phyloP scores from a whole-genome alignment of 2,888 invertebrate genomes.

The Thelaira solivaga region DNA sequence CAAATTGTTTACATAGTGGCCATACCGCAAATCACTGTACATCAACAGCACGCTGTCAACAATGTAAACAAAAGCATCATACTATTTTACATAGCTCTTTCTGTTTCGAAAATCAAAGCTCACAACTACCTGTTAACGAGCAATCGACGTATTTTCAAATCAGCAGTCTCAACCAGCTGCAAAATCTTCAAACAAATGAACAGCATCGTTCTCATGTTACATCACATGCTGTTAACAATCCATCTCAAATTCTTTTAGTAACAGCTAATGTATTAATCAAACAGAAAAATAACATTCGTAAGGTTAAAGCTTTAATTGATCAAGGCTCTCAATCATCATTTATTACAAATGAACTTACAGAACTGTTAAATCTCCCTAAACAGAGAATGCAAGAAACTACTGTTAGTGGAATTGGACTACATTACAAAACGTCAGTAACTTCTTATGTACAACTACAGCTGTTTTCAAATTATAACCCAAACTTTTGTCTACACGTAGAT shows the following conservation, averaged over 20 bases:
- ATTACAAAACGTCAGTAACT: too few species aligned
- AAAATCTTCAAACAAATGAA: background rate
- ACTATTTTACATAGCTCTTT: too few species aligned
- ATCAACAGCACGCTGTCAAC: too few species aligned
- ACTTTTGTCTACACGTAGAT: background rate
- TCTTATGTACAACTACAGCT: constrained; percentile 2
- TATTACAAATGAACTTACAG: background rate
- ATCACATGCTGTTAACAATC: background rate
- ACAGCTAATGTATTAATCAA: constrained; percentile 3
- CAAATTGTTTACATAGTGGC: background rate
- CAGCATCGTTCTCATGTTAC: background rate
- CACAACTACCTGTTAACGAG: background rate
- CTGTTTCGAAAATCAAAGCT: too few species aligned
- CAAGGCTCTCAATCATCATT: constrained; percentile 10
- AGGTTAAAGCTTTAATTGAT: background rate
- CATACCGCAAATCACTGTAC: too few species aligned
- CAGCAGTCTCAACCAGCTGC: background rate
- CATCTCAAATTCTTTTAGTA: constrained; percentile 1
- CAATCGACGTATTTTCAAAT: background rate
- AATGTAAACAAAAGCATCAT: too few species aligned
- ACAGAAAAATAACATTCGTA: background rate
- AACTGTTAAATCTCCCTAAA: constrained; percentile 11
- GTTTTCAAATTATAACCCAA: constrained; percentile 3
- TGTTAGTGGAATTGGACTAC: constrained; percentile 37
- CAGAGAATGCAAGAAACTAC: constrained; percentile 6